Conservation (phyloP, 37 sponge, comb jelly and placozoan species). For the Halichondria panicea region DNA sequence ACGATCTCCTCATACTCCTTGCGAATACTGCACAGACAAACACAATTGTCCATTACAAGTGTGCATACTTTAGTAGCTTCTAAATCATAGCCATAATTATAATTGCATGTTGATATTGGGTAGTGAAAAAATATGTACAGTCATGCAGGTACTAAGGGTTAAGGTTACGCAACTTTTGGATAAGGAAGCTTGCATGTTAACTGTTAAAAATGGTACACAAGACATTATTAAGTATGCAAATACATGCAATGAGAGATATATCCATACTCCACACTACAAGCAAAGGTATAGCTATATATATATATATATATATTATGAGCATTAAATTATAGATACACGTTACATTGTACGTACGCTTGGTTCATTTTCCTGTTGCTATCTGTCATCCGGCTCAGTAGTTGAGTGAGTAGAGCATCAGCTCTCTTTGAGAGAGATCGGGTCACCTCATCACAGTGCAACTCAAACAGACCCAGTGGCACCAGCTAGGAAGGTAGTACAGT, state of each 20-base stretch:
- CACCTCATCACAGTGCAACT: slow-evolving; percentile 89
- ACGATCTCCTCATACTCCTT: slow-evolving; percentile 85
- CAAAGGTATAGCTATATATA: not conserved
- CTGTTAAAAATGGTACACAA: not conserved
- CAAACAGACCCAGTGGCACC: slow-evolving; percentile 87
- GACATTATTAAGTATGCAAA: not conserved
- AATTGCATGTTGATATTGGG: not conserved
- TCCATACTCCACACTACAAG: not conserved
- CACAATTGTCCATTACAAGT: too few relatives aligned
- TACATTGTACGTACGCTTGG: slow-evolving; percentile 64
- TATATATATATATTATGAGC: too few relatives aligned
- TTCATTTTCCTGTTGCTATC: slow-evolving; percentile 84
- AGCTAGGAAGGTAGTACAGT: slow-evolving; percentile 7
- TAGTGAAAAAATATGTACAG: not conserved
- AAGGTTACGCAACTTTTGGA: too few relatives aligned
- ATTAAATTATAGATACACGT: slow-evolving; percentile 28
- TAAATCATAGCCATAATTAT: too few relatives aligned
- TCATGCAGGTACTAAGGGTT: too few relatives aligned
- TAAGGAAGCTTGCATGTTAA: too few relatives aligned
- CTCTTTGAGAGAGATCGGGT: slow-evolving; percentile 78
- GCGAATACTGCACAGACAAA: slow-evolving; percentile 55
- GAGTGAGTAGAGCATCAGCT: slow-evolving; percentile 69
- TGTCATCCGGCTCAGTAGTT: slow-evolving; percentile 79
- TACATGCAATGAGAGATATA: not conserved
- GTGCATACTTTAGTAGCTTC: too few relatives aligned